Evolutionary conservation across 2,888 invertebrate genomes (phyloP).

Genomic region (Megastigmus dorsalis): DNA sequence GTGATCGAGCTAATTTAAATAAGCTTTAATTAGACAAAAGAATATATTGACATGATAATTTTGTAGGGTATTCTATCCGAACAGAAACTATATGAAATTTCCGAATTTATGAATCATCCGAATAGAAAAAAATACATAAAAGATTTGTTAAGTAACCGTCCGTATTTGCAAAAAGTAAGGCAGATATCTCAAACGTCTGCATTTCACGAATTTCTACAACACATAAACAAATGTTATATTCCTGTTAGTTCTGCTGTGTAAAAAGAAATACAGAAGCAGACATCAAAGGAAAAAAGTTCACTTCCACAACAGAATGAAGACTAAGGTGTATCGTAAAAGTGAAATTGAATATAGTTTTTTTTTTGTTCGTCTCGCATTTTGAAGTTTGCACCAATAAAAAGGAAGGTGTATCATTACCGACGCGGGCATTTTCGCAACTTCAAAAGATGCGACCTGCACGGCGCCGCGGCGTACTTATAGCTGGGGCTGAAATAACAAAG

Average conservation of each 20-base stretch:
- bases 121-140: not conserved
- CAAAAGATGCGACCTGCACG: slow-evolving; percentile 45
- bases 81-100: too few species aligned
- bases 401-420: slow-evolving; percentile 43
- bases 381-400: slow-evolving; percentile 38
- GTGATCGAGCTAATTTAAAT: slow-evolving; percentile 12
- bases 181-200: too few species aligned
- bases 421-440: slow-evolving; percentile 36
- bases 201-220: not conserved
- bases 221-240: too few species aligned
- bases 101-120: too few species aligned
- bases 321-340: slow-evolving; percentile 4
- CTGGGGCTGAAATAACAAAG: slow-evolving; percentile 31
- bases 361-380: not conserved
- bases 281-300: not conserved
- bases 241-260: too few species aligned
- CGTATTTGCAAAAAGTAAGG: too few species aligned
- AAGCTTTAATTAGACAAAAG: slow-evolving; percentile 3
- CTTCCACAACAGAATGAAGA: slow-evolving; percentile 1
- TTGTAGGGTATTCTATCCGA: too few species aligned
- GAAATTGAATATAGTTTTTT: slow-evolving; percentile 2
- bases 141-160: too few species aligned
- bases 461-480: not conserved
- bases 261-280: not conserved
- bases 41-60: too few species aligned